Conservation (phyloP, 1,140 invertebrate genomes). For the Micrasema longulum region DNA sequence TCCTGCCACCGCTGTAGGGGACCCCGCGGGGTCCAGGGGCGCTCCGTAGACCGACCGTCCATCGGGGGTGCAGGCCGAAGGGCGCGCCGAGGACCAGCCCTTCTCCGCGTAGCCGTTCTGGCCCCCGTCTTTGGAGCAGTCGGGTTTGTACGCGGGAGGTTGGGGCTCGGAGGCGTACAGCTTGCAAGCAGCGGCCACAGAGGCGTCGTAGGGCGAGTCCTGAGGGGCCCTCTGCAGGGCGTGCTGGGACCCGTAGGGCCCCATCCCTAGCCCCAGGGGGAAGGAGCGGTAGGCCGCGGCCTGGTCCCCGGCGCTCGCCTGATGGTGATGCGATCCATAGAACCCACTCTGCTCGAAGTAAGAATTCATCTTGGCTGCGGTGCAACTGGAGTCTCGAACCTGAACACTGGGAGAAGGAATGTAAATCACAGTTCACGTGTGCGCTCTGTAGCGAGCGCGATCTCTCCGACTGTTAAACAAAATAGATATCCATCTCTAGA, state of each 20-base stretch:
- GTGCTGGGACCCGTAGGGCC: slow-evolving; percentile 87
- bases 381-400: neutral
- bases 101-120: slow-evolving; percentile 77
- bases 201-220: slow-evolving; percentile 90
- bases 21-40: slow-evolving; percentile 80
- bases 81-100: slow-evolving; percentile 77
- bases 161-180: slow-evolving; percentile 79
- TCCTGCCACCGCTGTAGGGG: slow-evolving; percentile 66
- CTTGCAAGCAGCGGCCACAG: slow-evolving; percentile 87
- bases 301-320: slow-evolving; percentile 75
- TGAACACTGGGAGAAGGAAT: neutral
- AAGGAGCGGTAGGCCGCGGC: slow-evolving; percentile 82
- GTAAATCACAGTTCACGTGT: slow-evolving; percentile 7
- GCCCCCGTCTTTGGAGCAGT: slow-evolving; percentile 70
- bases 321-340: slow-evolving; percentile 89
- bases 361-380: slow-evolving; percentile 85
- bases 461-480: slow-evolving; percentile 13
- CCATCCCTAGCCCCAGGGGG: slow-evolving; percentile 86
- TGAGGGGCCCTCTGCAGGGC: slow-evolving; percentile 83
- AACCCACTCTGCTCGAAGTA: slow-evolving; percentile 95
- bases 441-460: slow-evolving; percentile 17
- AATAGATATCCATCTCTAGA: slow-evolving; percentile 38
- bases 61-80: slow-evolving; percentile 88
- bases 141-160: slow-evolving; percentile 73
- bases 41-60: slow-evolving; percentile 81